These are phyloP conservation scores for Aelia acuminata DNA, from an alignment of 2,888 invertebrate species.

Conservation along the genomic window DNA sequence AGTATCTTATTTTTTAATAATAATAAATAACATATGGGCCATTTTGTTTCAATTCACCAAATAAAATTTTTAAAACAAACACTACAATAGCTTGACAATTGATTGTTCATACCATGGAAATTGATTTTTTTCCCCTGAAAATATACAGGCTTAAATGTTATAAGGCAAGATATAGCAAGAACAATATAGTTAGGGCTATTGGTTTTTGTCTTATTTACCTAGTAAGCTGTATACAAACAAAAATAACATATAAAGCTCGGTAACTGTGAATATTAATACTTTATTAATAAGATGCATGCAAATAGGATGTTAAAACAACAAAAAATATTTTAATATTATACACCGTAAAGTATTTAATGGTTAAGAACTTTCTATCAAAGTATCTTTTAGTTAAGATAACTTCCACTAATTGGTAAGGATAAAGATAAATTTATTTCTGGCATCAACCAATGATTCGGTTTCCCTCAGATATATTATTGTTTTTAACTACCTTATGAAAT, in stretches of 20 bases:
- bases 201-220: constrained; percentile 42
- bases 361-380: background rate
- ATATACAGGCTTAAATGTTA: constrained; percentile 29
- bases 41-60: constrained; percentile 7
- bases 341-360: background rate
- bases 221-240: constrained; percentile 50
- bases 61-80: constrained; percentile 38
- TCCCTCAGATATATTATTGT: constrained; percentile 34
- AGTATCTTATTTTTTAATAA: background rate
- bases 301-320: constrained; percentile 36
- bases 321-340: constrained; percentile 11
- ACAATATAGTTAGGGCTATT: constrained; percentile 20
- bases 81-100: constrained; percentile 34
- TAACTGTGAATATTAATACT: constrained; percentile 55
- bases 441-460: background rate
- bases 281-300: constrained; percentile 52
- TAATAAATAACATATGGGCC: constrained; percentile 37
- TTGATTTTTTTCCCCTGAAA: background rate
- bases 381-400: constrained; percentile 18
- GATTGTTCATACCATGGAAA: constrained; percentile 23
- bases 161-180: constrained; percentile 55
- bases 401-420: background rate
- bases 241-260: constrained; percentile 52
- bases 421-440: background rate
- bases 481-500: background rate